Evolutionary conservation across 1,140 invertebrate species (phyloP), one percentile per base, ranked within the genome.

Genomic region (Arctopsyche grandis): DNA sequence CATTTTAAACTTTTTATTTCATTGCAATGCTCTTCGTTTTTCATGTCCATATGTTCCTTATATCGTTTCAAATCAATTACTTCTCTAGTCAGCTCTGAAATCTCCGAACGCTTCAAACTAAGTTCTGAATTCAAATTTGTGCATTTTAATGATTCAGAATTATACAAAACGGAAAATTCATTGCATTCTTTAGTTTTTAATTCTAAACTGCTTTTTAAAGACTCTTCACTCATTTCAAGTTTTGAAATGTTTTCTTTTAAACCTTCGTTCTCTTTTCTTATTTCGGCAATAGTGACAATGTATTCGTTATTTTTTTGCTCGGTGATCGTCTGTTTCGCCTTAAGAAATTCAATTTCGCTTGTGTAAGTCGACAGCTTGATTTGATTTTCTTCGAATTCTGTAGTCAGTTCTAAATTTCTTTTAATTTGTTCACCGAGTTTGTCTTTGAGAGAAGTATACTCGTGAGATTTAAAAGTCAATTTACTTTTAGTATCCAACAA

Each of bases 11-110:
- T 84, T 12, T 82, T 82, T 75, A 88, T 86, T 69, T 82, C 80
- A 9, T 89, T 75, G 3, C 79, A 85, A 74, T 89, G 83, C 44
- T 89, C 84, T 75, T 89, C 83, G 86, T 88, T 85, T 82, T 86
- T 73, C 75, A 19, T 76, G 76, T 60, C 83, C 78, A 77, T 82
- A 79, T 29, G 82, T 63, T 79, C 75, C 16, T 77, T 66, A 63
- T 21, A 38, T 48, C 75, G 77, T 21, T 52, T 79, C 5, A 73
- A 21, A 19, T 74, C 29, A 4, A 19, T n/a, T 29, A 81, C 44
- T 14, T 83, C 74, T 58, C 60, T 75, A 10, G 10, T 58, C 12
- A 52, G 29, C 24, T 46, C 44, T 4, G 66, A 14, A 21, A 75
- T 78, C 44, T 81, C 52, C 16, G 76, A 26, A 10, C 70, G 22